Conservation (phyloP, 2,113 vertebrate species). For the Arvicanthis niloticus region DNA sequence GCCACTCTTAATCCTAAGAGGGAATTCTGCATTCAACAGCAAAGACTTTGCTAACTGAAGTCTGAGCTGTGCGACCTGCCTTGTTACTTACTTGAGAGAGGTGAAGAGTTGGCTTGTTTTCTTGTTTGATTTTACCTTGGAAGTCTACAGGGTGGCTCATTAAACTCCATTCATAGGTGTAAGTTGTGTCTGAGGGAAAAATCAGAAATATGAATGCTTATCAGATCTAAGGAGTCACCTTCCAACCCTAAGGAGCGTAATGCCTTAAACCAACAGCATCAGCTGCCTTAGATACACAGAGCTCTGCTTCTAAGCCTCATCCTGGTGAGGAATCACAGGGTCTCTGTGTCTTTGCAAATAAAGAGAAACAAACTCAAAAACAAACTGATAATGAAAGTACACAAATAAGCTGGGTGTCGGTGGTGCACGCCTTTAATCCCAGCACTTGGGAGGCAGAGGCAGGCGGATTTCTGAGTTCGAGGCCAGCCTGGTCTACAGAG, state of each 20-base stretch:
- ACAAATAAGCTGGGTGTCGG: too few species aligned
- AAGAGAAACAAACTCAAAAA: not conserved
- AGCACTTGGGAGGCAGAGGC: too few species aligned
- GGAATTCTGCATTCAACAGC: not conserved
- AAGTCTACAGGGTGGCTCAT: constrained; percentile 86
- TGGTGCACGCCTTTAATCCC: too few species aligned
- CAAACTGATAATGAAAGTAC: not conserved
- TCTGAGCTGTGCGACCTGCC: not conserved
- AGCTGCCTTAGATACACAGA: not conserved
- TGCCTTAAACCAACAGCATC: not conserved
- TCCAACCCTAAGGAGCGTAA: not conserved
- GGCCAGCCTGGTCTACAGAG: too few species aligned
- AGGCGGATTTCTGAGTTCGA: too few species aligned
- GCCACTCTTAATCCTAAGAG: not conserved
- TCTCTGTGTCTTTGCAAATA: not conserved
- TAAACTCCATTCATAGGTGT: constrained; percentile 89
- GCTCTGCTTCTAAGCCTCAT: not conserved
- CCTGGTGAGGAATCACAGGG: not conserved
- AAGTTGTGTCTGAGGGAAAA: constrained; percentile 84
- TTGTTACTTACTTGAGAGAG: constrained; percentile 87
- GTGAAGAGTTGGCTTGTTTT: constrained; percentile 82
- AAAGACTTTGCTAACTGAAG: not conserved
- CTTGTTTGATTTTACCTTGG: constrained; percentile 85
- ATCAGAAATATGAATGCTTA: constrained; percentile 43
- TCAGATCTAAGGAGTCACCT: not conserved